Percentiles rank a stretch among this genome's conserved stretches.
These are phyloP conservation scores for Leptobrachium leishanense DNA, from an alignment of 2,113 vertebrate genomes.

Conservation along the genomic window DNA sequence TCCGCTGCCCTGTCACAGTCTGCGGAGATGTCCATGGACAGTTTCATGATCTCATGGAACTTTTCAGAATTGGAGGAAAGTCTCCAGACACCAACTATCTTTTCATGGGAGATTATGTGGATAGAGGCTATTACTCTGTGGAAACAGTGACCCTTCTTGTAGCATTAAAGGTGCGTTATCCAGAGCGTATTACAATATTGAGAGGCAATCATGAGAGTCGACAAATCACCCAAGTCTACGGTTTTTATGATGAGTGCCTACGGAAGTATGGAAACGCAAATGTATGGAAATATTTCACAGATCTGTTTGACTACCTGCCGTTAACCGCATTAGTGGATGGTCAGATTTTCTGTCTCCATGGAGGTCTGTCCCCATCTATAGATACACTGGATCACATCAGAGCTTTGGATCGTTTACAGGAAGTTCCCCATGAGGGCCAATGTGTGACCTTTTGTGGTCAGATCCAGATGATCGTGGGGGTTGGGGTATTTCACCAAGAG, in stretches of 20 bases:
- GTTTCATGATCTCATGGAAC: constrained; percentile 96
- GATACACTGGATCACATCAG: constrained; percentile 96
- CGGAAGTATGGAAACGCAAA: constrained; percentile 97
- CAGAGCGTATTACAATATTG: too few relatives aligned
- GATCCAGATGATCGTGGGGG: constrained; percentile 95
- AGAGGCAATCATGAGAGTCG: too few relatives aligned
- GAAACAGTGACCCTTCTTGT: constrained; percentile 96
- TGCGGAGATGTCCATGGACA: constrained; percentile 96
- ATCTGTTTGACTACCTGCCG: constrained; percentile 97
- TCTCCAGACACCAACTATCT: constrained; percentile 97
- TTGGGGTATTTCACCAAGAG: constrained; percentile 93
- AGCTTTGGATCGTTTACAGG: constrained; percentile 94
- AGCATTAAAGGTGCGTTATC: too few relatives aligned
- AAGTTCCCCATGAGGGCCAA: constrained; percentile 97
- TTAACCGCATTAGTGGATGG: constrained; percentile 95
- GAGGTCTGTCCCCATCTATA: constrained; percentile 94
- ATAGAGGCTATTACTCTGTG: constrained; percentile 93
- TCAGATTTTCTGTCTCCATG: constrained; percentile 93
- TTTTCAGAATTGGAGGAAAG: constrained; percentile 94
- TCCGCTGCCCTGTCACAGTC: constrained; percentile 91
- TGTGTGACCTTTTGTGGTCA: constrained; percentile 96
- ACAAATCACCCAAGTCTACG: too few relatives aligned
- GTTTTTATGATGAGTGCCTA: constrained; percentile 98
- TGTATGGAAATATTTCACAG: constrained; percentile 95
- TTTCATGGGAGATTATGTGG: constrained; percentile 98